Evolutionary conservation across 64 coral and sea anemone genomes (phyloP).

Genomic region (Montipora sp.): DNA sequence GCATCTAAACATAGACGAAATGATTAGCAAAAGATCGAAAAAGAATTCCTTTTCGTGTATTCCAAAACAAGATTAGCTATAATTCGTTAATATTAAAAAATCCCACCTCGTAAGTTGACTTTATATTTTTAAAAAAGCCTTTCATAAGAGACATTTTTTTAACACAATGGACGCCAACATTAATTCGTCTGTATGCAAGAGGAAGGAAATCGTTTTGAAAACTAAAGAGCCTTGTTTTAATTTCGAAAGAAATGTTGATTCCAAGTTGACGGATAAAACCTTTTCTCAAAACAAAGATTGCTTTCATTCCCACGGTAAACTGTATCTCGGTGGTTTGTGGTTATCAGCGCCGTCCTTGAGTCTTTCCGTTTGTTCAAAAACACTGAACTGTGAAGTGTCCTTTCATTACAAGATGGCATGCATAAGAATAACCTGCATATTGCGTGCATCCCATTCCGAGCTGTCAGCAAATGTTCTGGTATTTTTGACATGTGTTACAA

Average conservation of each 20-base stretch:
- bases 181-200: too few relatives aligned
- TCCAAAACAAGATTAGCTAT: neutral
- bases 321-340: neutral
- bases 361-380: slow-evolving; percentile 20
- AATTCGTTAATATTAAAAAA: neutral
- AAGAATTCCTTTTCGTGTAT: too few relatives aligned
- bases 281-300: neutral
- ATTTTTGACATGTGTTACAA: neutral
- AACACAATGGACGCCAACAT: too few relatives aligned
- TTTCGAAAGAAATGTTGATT: neutral
- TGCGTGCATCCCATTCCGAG: neutral
- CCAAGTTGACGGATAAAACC: neutral
- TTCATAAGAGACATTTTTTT: too few relatives aligned
- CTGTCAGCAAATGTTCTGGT: neutral
- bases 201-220: neutral
- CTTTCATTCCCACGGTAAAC: slow-evolving; percentile 44
- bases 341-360: neutral
- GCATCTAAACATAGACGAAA: too few relatives aligned
- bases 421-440: neutral
- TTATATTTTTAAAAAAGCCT: too few relatives aligned
- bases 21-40: too few relatives aligned
- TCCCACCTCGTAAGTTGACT: too few relatives aligned
- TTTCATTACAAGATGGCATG: neutral
- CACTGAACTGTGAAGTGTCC: neutral
- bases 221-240: neutral